phyloP scores from a whole-genome alignment of 2,113 vertebrate genomes.

The Zapornia atra region DNA sequence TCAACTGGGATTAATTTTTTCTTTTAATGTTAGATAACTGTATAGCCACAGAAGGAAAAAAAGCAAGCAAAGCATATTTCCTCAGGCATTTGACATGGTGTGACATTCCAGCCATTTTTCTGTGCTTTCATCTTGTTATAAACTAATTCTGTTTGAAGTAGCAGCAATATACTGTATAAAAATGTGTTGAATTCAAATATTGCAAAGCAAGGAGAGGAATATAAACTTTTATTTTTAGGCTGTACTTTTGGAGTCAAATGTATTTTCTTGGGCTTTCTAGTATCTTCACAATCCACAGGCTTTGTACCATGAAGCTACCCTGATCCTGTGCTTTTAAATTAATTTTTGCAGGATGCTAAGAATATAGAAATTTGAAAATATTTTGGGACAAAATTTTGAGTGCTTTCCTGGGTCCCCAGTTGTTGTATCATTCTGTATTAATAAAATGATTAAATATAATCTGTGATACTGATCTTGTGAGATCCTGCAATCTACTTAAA shows the following conservation, averaged over 20 bases:
- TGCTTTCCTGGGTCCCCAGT: neutral
- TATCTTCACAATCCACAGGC: neutral
- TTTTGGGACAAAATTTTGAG: neutral
- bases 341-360: neutral
- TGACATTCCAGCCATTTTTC: neutral
- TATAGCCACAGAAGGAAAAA: neutral
- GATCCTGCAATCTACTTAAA: neutral
- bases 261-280: neutral
- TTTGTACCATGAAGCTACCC: neutral
- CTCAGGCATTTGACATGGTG: neutral
- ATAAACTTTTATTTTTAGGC: neutral
- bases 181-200: neutral
- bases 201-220: neutral
- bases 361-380: neutral
- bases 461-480: neutral
- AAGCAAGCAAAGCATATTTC: neutral
- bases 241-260: neutral
- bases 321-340: neutral
- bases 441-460: neutral
- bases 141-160: neutral
- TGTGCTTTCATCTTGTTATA: neutral
- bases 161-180: neutral
- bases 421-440: neutral
- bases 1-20: neutral
- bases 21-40: neutral